phyloP scores from a whole-genome alignment of 2,113 vertebrate genomes.

The Microtus ochrogaster region DNA sequence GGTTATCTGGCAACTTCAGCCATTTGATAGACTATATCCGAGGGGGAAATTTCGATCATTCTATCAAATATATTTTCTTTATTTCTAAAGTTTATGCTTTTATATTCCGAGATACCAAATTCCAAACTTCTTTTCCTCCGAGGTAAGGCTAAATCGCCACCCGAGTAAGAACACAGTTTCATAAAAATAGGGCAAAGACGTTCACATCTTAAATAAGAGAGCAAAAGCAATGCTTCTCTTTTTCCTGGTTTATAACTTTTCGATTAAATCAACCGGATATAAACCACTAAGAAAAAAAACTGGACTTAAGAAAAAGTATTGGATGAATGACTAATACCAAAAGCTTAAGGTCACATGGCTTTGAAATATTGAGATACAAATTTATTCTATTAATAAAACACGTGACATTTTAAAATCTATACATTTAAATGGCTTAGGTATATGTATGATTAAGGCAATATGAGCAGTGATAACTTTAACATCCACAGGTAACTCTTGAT shows the following conservation, averaged over 20 bases:
- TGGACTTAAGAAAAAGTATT: background rate
- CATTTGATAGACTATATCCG: background rate
- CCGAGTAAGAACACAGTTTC: background rate
- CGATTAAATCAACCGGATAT: background rate
- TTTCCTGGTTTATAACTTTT: background rate
- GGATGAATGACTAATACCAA: background rate
- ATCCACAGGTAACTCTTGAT: background rate
- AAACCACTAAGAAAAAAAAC: background rate
- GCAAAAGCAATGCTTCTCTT: background rate
- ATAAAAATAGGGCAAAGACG: background rate
- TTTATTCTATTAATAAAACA: background rate
- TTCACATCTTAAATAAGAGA: background rate
- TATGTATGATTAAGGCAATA: background rate
- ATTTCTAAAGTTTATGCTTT: background rate
- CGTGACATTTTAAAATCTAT: background rate
- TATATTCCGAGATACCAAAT: background rate
- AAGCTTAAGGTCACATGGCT: background rate
- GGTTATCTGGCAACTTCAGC: background rate
- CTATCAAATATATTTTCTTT: background rate
- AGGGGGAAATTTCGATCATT: background rate
- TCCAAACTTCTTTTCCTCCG: background rate
- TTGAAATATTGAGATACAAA: background rate
- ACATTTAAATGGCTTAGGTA: background rate
- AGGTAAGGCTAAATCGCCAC: background rate
- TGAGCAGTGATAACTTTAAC: background rate